Conservation (phyloP, 2,113 vertebrate species). For the Campylorhamphus procurvoides region DNA sequence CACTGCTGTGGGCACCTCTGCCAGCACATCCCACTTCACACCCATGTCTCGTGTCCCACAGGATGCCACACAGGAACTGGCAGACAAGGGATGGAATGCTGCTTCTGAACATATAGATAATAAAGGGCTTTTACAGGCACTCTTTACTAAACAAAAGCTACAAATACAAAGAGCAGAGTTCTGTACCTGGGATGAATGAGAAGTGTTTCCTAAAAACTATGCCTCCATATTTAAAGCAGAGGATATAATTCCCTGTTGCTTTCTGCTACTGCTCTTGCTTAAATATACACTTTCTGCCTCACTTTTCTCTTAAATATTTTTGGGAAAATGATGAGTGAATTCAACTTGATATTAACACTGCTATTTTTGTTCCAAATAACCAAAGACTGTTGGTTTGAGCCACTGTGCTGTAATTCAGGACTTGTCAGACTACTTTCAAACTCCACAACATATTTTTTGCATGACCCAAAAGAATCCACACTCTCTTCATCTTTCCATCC, state of each 20-base stretch:
- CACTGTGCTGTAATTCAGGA: background rate
- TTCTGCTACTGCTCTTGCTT: background rate
- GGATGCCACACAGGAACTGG: background rate
- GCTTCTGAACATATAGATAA: background rate
- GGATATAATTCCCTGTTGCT: background rate
- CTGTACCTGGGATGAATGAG: background rate
- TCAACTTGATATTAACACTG: background rate
- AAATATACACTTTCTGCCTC: background rate
- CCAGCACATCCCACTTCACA: background rate
- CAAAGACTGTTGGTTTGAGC: background rate
- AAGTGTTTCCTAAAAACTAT: background rate
- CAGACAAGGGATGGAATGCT: background rate
- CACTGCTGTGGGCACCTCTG: background rate
- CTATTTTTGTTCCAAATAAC: background rate
- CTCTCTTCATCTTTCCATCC: background rate
- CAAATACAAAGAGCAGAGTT: background rate
- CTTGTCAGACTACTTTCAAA: background rate
- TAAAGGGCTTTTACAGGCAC: background rate
- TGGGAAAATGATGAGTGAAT: background rate
- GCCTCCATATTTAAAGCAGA: background rate
- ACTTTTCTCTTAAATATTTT: background rate
- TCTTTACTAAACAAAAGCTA: background rate
- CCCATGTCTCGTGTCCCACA: rapidly evolving
- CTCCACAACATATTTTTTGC: background rate
- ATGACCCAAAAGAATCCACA: background rate